These are phyloP conservation scores for Aleiodes sp. DNA, from an alignment of 1,140 invertebrate species.

Conservation along the genomic window DNA sequence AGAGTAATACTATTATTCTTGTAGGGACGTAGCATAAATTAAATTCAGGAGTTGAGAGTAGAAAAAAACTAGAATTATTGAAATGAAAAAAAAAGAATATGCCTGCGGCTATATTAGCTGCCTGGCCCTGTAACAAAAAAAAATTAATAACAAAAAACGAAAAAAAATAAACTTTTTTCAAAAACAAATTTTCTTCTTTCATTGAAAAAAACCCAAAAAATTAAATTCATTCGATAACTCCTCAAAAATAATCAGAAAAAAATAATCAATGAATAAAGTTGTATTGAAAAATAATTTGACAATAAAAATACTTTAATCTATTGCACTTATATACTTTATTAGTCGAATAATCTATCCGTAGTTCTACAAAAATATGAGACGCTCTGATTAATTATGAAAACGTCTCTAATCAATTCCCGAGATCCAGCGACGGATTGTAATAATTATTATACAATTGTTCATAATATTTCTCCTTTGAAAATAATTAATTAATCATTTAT, in stretches of 20 bases:
- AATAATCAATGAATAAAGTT: no score
- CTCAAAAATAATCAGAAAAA: no score
- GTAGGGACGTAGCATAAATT: background rate
- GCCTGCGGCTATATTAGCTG: background rate
- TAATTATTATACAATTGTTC: constrained; percentile 1
- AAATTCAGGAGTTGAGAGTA: no score
- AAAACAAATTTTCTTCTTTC: background rate
- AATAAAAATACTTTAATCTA: constrained; percentile 10
- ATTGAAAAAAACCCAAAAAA: background rate
- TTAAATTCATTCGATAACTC: no score
- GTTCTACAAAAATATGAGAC: constrained; percentile 34
- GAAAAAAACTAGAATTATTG: no score
- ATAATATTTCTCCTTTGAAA: no score
- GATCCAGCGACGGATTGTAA: constrained; percentile 12
- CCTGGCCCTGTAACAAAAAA: background rate
- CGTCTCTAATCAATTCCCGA: constrained; percentile 7
- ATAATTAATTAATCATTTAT: no score
- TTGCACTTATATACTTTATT: constrained; percentile 15
- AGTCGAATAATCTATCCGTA: background rate
- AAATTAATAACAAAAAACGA: background rate
- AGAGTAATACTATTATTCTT: constrained; percentile 5
- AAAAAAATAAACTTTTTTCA: background rate
- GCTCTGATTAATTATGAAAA: background rate
- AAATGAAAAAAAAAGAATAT: background rate
- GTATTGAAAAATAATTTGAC: background rate